Conservation (phyloP, 30 jellyfish, hydroid and myxozoan species). For the Catostylus mosaicus region DNA sequence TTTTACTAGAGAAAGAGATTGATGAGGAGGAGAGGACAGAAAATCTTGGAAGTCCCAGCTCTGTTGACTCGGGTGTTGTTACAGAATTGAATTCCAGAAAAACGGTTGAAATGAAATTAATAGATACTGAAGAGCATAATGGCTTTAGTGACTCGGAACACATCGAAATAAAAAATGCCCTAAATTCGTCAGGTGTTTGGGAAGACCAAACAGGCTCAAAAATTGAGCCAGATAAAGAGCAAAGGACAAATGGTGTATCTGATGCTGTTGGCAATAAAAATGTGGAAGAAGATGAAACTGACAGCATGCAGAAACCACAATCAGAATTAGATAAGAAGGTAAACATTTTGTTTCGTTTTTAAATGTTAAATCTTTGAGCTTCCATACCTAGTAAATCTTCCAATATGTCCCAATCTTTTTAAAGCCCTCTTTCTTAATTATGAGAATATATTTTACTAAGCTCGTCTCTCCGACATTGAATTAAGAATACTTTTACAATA, state of each 20-base stretch:
- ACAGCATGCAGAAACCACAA: slow-evolving; percentile 55
- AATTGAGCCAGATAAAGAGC: background rate
- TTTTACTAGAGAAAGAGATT: slow-evolving; percentile 81
- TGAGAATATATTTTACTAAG: too few relatives aligned
- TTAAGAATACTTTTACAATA: too few relatives aligned
- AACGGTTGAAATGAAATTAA: background rate
- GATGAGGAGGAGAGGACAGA: slow-evolving; percentile 82
- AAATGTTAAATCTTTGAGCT: background rate
- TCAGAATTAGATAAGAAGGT: slow-evolving; percentile 74
- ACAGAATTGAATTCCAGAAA: slow-evolving; percentile 22
- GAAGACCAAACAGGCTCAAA: background rate
- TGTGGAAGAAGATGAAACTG: slow-evolving; percentile 15
- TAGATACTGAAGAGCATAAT: slow-evolving; percentile 9
- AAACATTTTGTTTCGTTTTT: background rate
- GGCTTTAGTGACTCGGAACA: background rate
- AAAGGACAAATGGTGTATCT: background rate
- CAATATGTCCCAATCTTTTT: too few relatives aligned
- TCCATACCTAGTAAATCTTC: too few relatives aligned
- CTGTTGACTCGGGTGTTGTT: slow-evolving; percentile 96
- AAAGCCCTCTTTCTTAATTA: too few relatives aligned
- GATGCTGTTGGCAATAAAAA: background rate
- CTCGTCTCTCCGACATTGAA: too few relatives aligned
- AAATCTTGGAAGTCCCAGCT: slow-evolving; percentile 65
- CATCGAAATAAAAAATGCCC: background rate
- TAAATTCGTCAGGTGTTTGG: background rate